Base-by-base conservation (phyloP, 2,113 vertebrate genomes). In the Melanerpes aurifrons region DNA sequence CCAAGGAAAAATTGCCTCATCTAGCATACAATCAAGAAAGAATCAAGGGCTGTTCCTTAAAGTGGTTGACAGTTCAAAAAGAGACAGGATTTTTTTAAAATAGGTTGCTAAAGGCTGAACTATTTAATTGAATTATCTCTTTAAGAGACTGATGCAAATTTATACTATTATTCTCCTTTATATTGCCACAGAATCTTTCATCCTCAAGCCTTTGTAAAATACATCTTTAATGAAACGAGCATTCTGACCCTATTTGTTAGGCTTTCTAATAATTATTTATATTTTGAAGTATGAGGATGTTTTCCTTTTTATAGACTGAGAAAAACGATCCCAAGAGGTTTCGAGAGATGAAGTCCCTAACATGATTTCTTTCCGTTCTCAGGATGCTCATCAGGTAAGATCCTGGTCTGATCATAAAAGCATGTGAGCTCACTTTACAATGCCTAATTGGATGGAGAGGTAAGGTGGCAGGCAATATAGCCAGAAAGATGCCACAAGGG, bases 1-100 rank as follows among this genome's bases (percentile, higher is more conserved):
- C 93, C 85, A 94, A 87, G 91, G 93, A 96, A 94, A 95, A 94
- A 96, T 93, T 95, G 93, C 95, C 56, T 93, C 95, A 95, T 96
- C 87, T 78, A 88, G 69, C 54, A 67, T 84, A 95, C 69, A 95
- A 94, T 94, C 94, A 92, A 69, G 79, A 91, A 87, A 77, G 89
- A 96, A 94, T 94, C 85, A 93, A 94, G 87, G 87, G 92, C 84
- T 96, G 93, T 81, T 94, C 87, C 94, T 94, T 91, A 85, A 93
- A 94, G 91, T 94, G 82, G 91, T 14, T 96, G 91, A 94, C 82
- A 87, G 91, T 91, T 95, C 85, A 78, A 94, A 94, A 94, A 91
- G 87, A 94, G 70, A 94, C 58, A 86, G 0, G 66, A 61, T 91
- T 90, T 87, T 29, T 29, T 20, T 67, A 86, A 92, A 96, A 90